A percentile compares a stretch with the other conserved stretches of the same genome.
Conservation (phyloP, 2,113 vertebrate genomes). For the Vicugna pacos region DNA sequence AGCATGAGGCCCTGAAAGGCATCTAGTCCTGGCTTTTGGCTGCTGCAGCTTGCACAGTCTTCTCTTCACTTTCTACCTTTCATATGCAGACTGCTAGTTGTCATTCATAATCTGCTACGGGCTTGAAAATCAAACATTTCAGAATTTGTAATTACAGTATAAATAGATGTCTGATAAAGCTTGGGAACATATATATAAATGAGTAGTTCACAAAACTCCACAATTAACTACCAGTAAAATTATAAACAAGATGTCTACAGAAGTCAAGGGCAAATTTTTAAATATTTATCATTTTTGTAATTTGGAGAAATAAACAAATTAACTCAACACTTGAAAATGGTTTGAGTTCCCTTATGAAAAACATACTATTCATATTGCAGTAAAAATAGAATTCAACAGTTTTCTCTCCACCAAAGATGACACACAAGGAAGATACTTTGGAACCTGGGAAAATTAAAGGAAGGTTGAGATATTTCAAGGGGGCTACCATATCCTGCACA, state of each 20-base stretch:
- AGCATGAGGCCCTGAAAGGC: background rate
- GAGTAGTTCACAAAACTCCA: background rate
- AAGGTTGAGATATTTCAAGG: background rate
- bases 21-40: background rate
- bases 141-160: background rate
- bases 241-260: background rate
- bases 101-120: background rate
- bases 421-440: background rate
- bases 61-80: background rate
- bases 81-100: background rate
- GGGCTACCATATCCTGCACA: background rate
- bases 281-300: background rate
- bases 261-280: slow-evolving; percentile 2
- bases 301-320: background rate
- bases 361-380: background rate
- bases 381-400: background rate
- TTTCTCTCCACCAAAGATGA: background rate
- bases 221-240: slow-evolving; percentile 40
- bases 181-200: background rate
- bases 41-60: background rate
- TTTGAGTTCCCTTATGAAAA: slow-evolving; percentile 38
- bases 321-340: background rate
- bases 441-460: slow-evolving; percentile 32
- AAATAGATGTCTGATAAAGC: background rate
- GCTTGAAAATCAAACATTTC: slow-evolving; percentile 41